A percentile compares a stretch with the other conserved stretches of the same genome.
Evolutionary conservation across 2,113 vertebrate species (phyloP).

Genomic region (Sylvilagus bachmani): DNA sequence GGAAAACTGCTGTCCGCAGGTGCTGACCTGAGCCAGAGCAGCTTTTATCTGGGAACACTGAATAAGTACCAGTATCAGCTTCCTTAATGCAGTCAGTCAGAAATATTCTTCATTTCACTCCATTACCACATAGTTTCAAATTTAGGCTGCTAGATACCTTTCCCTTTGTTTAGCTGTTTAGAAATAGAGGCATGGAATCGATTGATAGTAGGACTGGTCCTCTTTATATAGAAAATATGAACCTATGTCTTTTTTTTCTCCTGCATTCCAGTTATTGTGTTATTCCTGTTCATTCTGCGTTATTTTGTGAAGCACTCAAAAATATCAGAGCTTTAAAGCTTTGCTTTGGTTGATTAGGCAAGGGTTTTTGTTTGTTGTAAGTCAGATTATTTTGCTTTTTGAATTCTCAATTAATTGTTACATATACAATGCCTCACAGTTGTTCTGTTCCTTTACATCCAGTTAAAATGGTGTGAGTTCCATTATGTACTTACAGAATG

Average conservation of each 20-base stretch:
- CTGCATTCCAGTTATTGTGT: neutral
- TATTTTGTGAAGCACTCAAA: conserved; percentile 3
- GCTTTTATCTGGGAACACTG: neutral
- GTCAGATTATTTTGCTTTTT: conserved; percentile 40
- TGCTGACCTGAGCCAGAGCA: neutral
- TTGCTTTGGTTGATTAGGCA: conserved; percentile 10
- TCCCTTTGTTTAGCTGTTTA: neutral
- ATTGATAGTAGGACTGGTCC: neutral
- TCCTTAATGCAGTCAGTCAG: neutral
- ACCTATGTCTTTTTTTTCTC: neutral
- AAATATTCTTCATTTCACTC: neutral
- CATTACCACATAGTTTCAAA: neutral
- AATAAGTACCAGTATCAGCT: neutral
- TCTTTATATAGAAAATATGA: neutral
- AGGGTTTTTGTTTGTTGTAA: neutral
- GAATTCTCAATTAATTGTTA: conserved; percentile 26
- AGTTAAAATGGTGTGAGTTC: neutral
- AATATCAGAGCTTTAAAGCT: neutral
- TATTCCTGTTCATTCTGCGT: neutral
- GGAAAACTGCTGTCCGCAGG: neutral
- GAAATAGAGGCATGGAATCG: neutral
- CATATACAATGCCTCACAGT: neutral
- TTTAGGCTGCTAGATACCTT: neutral
- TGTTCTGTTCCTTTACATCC: conserved; percentile 21
- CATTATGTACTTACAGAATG: neutral